phyloP scores from a whole-genome alignment of 2,797 vertebrate genomes.

The Lutjanus argentimaculatus region DNA sequence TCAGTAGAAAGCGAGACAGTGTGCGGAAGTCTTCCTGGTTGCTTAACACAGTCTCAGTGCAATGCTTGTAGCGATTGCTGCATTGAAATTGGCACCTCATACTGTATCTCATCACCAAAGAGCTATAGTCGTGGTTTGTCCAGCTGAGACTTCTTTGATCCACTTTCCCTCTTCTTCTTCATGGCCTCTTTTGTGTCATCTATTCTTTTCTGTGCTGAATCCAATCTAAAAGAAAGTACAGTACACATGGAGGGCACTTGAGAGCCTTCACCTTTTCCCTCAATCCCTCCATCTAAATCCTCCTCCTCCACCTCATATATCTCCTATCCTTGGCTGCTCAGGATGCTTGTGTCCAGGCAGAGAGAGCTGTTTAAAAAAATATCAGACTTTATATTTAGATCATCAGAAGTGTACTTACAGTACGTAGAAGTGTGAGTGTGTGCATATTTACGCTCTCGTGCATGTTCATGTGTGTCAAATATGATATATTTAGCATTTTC shows the following conservation, averaged over 20 bases:
- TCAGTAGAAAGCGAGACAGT: too few relatives aligned
- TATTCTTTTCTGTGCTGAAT: conserved; percentile 19
- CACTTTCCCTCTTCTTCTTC: not conserved
- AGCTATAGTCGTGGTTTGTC: not conserved
- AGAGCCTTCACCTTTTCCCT: conserved; percentile 21
- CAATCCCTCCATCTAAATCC: conserved; percentile 16
- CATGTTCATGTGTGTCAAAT: not conserved
- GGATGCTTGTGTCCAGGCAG: conserved; percentile 78
- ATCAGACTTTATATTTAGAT: conserved; percentile 87
- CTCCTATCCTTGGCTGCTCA: conserved; percentile 68
- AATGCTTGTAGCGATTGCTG: too few relatives aligned
- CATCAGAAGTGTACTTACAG: conserved; percentile 68
- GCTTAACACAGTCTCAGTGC: too few relatives aligned
- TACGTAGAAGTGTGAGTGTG: not conserved
- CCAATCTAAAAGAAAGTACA: conserved; percentile 8
- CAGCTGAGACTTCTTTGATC: conserved; percentile 16
- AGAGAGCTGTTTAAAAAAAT: conserved; percentile 78
- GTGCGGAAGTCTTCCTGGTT: too few relatives aligned
- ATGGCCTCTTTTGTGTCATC: not conserved
- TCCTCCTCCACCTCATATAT: conserved; percentile 1
- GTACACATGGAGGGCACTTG: conserved; percentile 24
- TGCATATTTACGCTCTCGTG: conserved; percentile 8
- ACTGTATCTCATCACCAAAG: not conserved
- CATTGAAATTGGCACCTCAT: not conserved
- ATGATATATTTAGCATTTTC: conserved; percentile 2